Base-by-base conservation (phyloP, 2,113 vertebrate species). In the Sturnus vulgaris region DNA sequence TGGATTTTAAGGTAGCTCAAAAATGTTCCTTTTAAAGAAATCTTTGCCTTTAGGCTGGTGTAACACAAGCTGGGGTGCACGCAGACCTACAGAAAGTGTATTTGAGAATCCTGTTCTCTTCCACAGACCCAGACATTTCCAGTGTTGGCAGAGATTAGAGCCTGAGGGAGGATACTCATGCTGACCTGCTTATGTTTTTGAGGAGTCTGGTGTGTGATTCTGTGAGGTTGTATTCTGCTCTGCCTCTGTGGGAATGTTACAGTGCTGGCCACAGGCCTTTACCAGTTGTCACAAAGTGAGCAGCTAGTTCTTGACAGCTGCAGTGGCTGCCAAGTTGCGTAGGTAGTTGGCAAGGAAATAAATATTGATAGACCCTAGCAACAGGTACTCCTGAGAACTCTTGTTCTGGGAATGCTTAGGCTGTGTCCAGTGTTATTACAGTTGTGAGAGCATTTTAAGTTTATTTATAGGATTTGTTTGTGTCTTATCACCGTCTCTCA, bases 291-390 rank as follows among this genome's bases (percentile, higher is more conserved):
- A 66, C 83, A 70, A 82, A 94, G 76, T 0, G 81, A 96, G 82
- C 85, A 35, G 78, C 61, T 88, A 39, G 72, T 57, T 95, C 92
- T 40, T 72, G 88, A 93, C 92, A 96, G 69, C 88, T 52, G 81
- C 64, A 17, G 63, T 10, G 77, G n/a, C 94, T 93, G 94, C 95
- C 92, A 95, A 95, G 87, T 16, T 40, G 90, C 2, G 7, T 81
- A 82, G 85, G 93, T 94, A 79, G 84, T 84, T 82, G 92, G 72
- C 88, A 76, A 90, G 87, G 89, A 90, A 94, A 76, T 86, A 96
- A 93, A 95, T 92, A 86, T 81, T 97, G 93, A 91, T 90, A 95
- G 89, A 39, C 60, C 86, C 78, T 95, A 96, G 94, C 79, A 96
- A 95, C 84, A 88, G 92, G 88, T 94, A 91, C 57, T 86, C 78